phyloP scores from a whole-genome alignment of 2,888 invertebrate species.

The Stramonita haemastoma region DNA sequence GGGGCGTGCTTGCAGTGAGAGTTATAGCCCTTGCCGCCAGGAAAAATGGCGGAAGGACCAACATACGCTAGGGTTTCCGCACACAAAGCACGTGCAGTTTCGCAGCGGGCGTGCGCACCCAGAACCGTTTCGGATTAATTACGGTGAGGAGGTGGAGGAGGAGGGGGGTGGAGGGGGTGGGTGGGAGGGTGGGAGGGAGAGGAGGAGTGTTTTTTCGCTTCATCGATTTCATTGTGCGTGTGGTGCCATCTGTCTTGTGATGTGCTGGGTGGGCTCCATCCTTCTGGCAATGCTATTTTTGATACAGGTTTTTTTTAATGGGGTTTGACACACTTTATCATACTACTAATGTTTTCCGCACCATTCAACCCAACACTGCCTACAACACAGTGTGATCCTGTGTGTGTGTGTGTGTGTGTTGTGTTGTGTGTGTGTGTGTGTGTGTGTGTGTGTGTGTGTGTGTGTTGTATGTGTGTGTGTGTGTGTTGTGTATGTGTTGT shows the following conservation, averaged over 20 bases:
- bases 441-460: no score
- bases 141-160: not conserved
- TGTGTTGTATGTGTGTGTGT: not conserved
- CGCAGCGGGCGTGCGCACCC: slow-evolving; percentile 25
- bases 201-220: slow-evolving; percentile 38
- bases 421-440: no score
- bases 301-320: no score
- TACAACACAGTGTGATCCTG: no score
- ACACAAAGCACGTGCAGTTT: slow-evolving; percentile 42
- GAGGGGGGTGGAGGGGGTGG: not conserved
- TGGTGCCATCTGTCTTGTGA: slow-evolving; percentile 36
- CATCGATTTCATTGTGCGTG: slow-evolving; percentile 33
- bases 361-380: no score
- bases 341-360: no score
- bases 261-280: no score
- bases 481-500: no score
- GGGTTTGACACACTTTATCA: no score
- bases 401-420: no score
- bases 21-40: slow-evolving; percentile 29
- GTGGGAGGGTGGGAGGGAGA: not conserved
- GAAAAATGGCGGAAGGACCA: slow-evolving; percentile 24
- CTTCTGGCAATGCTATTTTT: no score
- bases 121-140: slow-evolving; percentile 25
- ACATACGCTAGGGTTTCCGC: slow-evolving; percentile 39
- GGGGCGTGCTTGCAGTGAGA: slow-evolving; percentile 19